Base-by-base conservation (phyloP, 2,113 vertebrate species). In the Anarrhichthys ocellatus region DNA sequence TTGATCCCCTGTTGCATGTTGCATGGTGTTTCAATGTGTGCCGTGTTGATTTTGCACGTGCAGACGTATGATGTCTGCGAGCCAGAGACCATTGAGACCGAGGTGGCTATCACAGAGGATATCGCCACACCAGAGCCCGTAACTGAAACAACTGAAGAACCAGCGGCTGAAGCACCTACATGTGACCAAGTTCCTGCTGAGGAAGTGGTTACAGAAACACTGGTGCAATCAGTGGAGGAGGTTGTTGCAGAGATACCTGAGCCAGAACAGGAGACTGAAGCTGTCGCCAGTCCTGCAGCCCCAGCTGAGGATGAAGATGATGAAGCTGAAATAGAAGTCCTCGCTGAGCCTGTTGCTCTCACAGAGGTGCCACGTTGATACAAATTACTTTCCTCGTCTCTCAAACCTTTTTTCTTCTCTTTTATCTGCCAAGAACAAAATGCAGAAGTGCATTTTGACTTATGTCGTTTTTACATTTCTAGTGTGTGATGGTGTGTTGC, bases 11-110 rank as follows among this genome's bases (percentile, higher is more conserved):
- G 38, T 67, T 54, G 80, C 66, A 81, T 74, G 82, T 34, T 86
- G 82, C 71, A 75, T 72, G 73, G 10, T 61, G 24, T 38, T 5
- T 58, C 75, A 83, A 84, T 18, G 27, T 80, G 62, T 85, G 62
- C 46, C 20, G 32, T 86, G 79, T 75, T 76, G 76, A 46, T 59
- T 73, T 84, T 66, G 82, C 79, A 73, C 42, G 73, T 72, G 77
- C 76, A 92, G 92, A 90, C 78, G 17, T 76, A 18, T 24, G 75
- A 73, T n/a, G 79, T 78, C 68, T 82, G 54, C 27, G 77, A 85
- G 65, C n/a, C 75, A 63, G 77, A 62, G 32, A 8, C 61, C 38
- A 20, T n/a, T 0, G 46, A 78, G 0, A 14, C 46, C 2, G 84
- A 77, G 18, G 77, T 40, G 27, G 85, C 82, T 8, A 76, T n/a